phyloP scores from a whole-genome alignment of 2,888 invertebrate species.

The Pollenia angustigena region DNA sequence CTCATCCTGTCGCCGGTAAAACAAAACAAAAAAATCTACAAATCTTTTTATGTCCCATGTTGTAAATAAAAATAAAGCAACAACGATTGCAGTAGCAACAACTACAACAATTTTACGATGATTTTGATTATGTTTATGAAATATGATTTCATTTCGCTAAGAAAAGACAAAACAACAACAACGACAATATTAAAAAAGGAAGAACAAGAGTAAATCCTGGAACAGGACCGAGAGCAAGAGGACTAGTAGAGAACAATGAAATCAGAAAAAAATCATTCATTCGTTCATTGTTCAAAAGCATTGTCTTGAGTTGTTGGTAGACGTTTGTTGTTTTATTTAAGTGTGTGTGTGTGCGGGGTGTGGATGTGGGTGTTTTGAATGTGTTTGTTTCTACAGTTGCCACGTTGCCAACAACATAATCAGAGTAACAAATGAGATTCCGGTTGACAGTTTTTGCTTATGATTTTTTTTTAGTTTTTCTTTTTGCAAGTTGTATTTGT shows the following conservation, averaged over 20 bases:
- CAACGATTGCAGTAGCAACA: conserved; percentile 48
- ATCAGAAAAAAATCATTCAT: conserved; percentile 74
- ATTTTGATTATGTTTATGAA: conserved; percentile 72
- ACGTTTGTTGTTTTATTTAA: conserved; percentile 69
- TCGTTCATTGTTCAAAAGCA: conserved; percentile 75
- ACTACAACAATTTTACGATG: conserved; percentile 51
- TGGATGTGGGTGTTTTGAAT: conserved; percentile 26
- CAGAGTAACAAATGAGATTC: conserved; percentile 83
- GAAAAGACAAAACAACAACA: conserved; percentile 75
- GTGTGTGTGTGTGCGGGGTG: not conserved
- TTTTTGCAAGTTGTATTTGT: not conserved
- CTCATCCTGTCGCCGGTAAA: conserved; percentile 37
- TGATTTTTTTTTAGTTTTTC: conserved; percentile 41
- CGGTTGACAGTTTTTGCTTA: conserved; percentile 81
- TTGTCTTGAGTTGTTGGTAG: conserved; percentile 74
- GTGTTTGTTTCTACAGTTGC: conserved; percentile 58
- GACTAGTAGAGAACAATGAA: conserved; percentile 74
- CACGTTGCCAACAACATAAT: conserved; percentile 79
- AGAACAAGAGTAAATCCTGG: conserved; percentile 31
- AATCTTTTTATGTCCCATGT: conserved; percentile 72
- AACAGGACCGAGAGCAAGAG: conserved; percentile 33
- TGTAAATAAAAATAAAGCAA: conserved; percentile 71
- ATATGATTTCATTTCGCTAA: conserved; percentile 77
- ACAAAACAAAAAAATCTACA: conserved; percentile 19
- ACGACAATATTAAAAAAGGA: conserved; percentile 45